phyloP scores from a whole-genome alignment of 2,797 vertebrate species.

The Gymnoscopelus microlampas region DNA sequence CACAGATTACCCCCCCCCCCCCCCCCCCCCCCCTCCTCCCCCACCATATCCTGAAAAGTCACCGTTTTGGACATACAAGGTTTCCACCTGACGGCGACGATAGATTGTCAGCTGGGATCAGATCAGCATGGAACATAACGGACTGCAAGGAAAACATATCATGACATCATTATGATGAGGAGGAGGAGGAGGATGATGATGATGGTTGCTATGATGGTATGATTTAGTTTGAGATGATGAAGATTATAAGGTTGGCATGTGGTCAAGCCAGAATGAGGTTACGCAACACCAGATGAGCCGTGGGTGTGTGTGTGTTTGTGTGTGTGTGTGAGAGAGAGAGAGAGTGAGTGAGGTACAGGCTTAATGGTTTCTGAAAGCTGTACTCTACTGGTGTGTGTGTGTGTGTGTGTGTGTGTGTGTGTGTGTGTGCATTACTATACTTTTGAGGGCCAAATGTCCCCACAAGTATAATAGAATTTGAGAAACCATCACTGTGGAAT shows the following conservation, averaged over 20 bases:
- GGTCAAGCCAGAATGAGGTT: conserved; percentile 26
- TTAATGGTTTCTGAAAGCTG: too few species aligned
- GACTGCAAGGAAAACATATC: background rate
- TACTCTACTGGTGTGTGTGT: background rate
- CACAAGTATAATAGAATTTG: too few species aligned
- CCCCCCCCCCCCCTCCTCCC: too few species aligned
- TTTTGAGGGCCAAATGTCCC: too few species aligned
- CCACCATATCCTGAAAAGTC: too few species aligned
- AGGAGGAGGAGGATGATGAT: conserved; percentile 20
- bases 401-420: conserved; percentile 7
- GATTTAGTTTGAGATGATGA: background rate
- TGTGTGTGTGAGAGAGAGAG: background rate
- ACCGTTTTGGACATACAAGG: too few species aligned
- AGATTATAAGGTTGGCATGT: conserved; percentile 26
- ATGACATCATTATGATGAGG: background rate
- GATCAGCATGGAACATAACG: background rate
- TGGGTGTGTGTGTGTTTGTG: background rate
- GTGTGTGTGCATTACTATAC: too few species aligned
- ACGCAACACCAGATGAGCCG: conserved; percentile 38
- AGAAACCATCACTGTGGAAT: too few species aligned
- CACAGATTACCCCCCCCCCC: too few species aligned
- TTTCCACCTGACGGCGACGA: too few species aligned
- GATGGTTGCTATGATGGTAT: background rate
- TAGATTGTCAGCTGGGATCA: background rate
- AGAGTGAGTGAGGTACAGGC: background rate